Evolutionary conservation across 2,888 invertebrate species (phyloP).

Genomic region (Pyrgus malvae): DNA sequence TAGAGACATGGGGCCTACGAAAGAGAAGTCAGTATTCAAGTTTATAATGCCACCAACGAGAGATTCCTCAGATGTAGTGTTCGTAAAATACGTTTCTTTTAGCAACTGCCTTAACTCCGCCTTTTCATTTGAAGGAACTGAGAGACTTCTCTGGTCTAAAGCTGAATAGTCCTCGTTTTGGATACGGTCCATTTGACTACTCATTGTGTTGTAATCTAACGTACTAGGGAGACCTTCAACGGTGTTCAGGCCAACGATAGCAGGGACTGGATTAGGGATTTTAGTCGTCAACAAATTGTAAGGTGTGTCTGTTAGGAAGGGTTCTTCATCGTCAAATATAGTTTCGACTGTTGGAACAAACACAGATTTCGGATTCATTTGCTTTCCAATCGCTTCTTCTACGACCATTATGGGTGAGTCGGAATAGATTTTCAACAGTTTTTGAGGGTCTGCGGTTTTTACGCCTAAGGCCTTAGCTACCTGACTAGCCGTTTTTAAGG

Average conservation of each 20-base stretch:
- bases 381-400: conserved; percentile 67
- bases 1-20: conserved; percentile 65
- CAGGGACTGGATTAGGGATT: conserved; percentile 64
- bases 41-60: conserved; percentile 68
- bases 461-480: conserved; percentile 64
- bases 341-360: conserved; percentile 67
- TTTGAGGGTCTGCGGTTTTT: conserved; percentile 51
- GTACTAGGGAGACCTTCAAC: conserved; percentile 78
- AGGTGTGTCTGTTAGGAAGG: conserved; percentile 66
- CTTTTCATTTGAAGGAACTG: conserved; percentile 48
- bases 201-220: conserved; percentile 63
- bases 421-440: conserved; percentile 52
- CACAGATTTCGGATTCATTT: conserved; percentile 67
- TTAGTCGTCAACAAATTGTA: conserved; percentile 63
- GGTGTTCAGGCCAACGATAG: conserved; percentile 77
- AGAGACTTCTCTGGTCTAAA: conserved; percentile 55
- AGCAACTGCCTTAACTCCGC: conserved; percentile 53
- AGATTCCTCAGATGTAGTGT: conserved; percentile 57
- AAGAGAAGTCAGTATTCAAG: conserved; percentile 66
- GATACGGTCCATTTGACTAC: conserved; percentile 64
- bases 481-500: conserved; percentile 60
- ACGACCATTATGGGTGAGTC: conserved; percentile 54
- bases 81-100: conserved; percentile 63
- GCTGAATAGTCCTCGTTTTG: conserved; percentile 62
- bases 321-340: conserved; percentile 59